Evolutionary conservation across 1,140 invertebrate genomes (phyloP).

Genomic region (Pseudomyrmex flavicornis): DNA sequence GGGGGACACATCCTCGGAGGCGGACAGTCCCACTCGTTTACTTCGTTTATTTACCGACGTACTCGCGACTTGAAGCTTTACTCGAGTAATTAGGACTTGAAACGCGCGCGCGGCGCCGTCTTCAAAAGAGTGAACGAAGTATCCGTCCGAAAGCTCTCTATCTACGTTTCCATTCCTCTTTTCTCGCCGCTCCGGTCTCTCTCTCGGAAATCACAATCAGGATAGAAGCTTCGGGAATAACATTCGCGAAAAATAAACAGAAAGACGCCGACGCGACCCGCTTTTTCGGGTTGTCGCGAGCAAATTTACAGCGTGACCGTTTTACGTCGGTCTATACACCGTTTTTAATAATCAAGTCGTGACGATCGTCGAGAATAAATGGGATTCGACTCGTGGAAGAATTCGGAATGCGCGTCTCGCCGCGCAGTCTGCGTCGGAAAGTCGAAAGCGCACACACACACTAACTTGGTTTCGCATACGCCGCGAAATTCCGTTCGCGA

Average conservation of each 20-base stretch:
- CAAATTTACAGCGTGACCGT: slow-evolving; percentile 41
- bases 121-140: slow-evolving; percentile 42
- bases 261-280: slow-evolving; percentile 64
- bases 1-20: slow-evolving; percentile 47
- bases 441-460: neutral
- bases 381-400: slow-evolving; percentile 16
- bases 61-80: slow-evolving; percentile 61
- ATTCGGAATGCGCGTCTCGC: slow-evolving; percentile 30
- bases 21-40: slow-evolving; percentile 56
- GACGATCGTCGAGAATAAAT: slow-evolving; percentile 33
- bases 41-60: slow-evolving; percentile 59
- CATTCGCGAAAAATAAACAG: slow-evolving; percentile 24
- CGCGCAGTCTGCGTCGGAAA: slow-evolving; percentile 1
- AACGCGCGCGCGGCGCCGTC: slow-evolving; percentile 30
- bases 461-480: slow-evolving; percentile 9
- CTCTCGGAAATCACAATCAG: slow-evolving; percentile 46
- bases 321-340: neutral
- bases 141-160: slow-evolving; percentile 23
- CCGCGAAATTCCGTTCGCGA: slow-evolving; percentile 45
- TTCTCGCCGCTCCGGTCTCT: neutral
- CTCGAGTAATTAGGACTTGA: slow-evolving; percentile 52
- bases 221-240: slow-evolving; percentile 42
- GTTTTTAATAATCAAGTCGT: slow-evolving; percentile 43
- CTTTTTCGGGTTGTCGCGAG: slow-evolving; percentile 52
- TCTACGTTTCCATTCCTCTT: slow-evolving; percentile 5